phyloP scores from a whole-genome alignment of 2,888 invertebrate genomes.

The Rhynchonema sp. region DNA sequence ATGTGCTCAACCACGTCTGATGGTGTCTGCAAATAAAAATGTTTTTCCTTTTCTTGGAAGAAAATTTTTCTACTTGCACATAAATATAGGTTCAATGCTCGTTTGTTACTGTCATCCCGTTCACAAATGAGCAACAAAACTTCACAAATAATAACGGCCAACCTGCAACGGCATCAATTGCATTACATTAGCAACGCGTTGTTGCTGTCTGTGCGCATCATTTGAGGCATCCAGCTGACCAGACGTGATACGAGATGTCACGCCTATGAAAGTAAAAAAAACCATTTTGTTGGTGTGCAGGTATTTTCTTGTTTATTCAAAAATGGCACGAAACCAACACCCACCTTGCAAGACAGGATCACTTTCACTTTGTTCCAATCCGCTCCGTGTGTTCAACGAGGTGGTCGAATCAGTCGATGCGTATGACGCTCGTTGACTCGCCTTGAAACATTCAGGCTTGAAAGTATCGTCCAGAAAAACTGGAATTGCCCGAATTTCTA shows the following conservation, averaged over 20 bases:
- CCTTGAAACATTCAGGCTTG: too few species aligned
- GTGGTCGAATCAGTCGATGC: constrained; percentile 3
- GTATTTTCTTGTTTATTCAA: too few species aligned
- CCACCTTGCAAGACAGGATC: background rate
- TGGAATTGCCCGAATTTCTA: too few species aligned
- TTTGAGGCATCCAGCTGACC: constrained; percentile 3
- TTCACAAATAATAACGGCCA: too few species aligned
- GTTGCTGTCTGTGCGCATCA: background rate
- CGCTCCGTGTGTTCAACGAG: background rate
- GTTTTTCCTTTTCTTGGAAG: too few species aligned
- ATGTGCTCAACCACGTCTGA: constrained; percentile 6
- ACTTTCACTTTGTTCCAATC: background rate
- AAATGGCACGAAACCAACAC: background rate
- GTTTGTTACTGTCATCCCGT: too few species aligned
- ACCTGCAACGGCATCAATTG: constrained; percentile 4
- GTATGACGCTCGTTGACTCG: constrained; percentile 7
- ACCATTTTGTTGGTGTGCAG: too few species aligned
- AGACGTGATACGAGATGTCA: background rate
- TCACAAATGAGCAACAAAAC: too few species aligned
- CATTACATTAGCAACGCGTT: constrained; percentile 2
- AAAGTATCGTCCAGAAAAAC: too few species aligned
- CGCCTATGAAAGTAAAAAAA: background rate
- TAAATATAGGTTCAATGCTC: too few species aligned
- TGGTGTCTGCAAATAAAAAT: too few species aligned
- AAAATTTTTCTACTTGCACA: too few species aligned